Base-by-base conservation (phyloP, 1,140 invertebrate species). In the Drosophila eugracilis region DNA sequence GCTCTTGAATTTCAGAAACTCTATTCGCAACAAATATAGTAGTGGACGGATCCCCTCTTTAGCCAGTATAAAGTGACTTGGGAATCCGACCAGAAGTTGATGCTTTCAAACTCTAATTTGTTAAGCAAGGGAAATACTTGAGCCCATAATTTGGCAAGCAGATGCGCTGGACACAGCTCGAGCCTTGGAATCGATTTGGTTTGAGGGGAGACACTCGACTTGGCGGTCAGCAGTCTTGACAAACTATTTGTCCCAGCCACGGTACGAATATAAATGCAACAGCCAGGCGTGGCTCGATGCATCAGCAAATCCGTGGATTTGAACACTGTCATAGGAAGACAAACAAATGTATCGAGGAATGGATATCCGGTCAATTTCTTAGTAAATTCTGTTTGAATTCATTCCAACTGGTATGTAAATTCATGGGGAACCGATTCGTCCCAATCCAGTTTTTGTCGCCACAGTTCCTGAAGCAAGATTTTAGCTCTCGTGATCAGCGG, bases 341-440 rank as follows among this genome's bases (percentile, higher is more conserved):
- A n/a, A n/a, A 28, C 28, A 30, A 3, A 30, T 10, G 12, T 30
- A 30, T 30, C 9, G 0, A 30, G 32, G 34, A 10, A 52, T 52
- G 5, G 34, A 26, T 10, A 52, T 53, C 14, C 24, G 10, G 4
- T 24, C 4, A 15, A 53, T 10, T n/a, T 26, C 15, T 14, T 5
- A 9, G n/a, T 7, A 39, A 53, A 39, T 26, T 53, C 36, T 1
- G 7, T 15, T 39, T 52, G 9, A 39, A 39, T n/a, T n/a, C 10
- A 10, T 39, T 37, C 21, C 49, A 52, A 1, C 14, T 24, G 3
- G 34, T 52, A 52, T 26, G 21, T n/a, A 52, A 37, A 49, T n/a
- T n/a, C n/a, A n/a, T n/a, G n/a, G n/a, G n/a, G n/a, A n/a, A n/a
- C n/a, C n/a, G n/a, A n/a, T 15, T 50, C 30, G 48, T 15, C 30